Evolutionary conservation across 2,888 invertebrate species (phyloP), one percentile per base, ranked within the genome.

Genomic region (Ecliptopera silaceata): DNA sequence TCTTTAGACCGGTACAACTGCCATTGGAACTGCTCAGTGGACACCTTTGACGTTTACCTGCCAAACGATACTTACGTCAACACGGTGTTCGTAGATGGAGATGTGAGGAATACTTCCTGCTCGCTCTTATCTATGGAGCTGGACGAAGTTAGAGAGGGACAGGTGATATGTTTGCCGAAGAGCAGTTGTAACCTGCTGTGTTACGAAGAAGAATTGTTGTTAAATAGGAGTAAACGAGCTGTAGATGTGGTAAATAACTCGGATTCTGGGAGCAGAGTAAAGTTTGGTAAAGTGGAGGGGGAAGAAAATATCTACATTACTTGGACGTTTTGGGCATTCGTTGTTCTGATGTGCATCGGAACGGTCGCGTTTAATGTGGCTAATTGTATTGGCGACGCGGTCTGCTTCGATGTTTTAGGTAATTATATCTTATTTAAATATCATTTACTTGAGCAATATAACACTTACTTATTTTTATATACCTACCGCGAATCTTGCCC

Each of bases 331-430:
- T 96, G 96, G 96, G 87, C 92, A 2, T 96, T 96, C 67, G 93
- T 96, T 0, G 64, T 94, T 0, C 79, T 96, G 17, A 93, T 96
- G 92, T 94, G 95, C 39, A 63, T 95, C 1, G 96, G 96, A 22
- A 95, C 94, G 1, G 95, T 96, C 56, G 95, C 95, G 2, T 97
- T 95, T 74, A 97, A 96, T 78, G 97, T 98, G 0, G 94, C 95
- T 29, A 96, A 97, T 72, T 96, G 96, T 43, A 95, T 98, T 34
- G 96, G 96, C 34, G 98, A 98, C 82, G 97, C 97, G 0, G 95
- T 98, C 26, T 97, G 97, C 79, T 97, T 97, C 74, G 96, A 97
- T 81, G 93, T 97, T 18, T 90, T 98, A 34, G 96, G 96, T 94
- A 79, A 87, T 89, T 4, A 18, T n/a, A n/a, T n/a, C 3, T 38